These are phyloP conservation scores for Gila orcuttii DNA, from an alignment of 2,113 vertebrate genomes.

Conservation along the genomic window DNA sequence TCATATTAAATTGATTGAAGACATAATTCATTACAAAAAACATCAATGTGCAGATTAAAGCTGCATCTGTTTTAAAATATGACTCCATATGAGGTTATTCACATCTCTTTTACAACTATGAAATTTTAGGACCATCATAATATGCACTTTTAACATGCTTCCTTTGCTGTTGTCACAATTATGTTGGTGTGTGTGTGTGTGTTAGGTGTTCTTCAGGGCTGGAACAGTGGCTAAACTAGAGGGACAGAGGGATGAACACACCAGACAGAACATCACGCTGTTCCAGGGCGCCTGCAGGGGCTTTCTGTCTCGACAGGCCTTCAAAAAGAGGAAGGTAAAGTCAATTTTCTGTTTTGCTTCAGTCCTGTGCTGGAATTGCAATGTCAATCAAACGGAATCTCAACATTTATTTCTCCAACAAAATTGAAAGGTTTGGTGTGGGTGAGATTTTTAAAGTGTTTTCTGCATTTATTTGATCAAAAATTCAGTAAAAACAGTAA, in stretches of 20 bases:
- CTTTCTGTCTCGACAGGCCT: conserved; percentile 91
- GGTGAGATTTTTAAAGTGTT: background rate
- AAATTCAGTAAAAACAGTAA: background rate
- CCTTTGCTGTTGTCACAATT: background rate
- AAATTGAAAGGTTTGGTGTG: background rate
- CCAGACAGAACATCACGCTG: conserved; percentile 87
- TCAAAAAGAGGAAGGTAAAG: conserved; percentile 97
- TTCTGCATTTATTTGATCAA: background rate
- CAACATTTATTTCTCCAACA: background rate
- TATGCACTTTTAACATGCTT: background rate
- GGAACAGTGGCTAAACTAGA: conserved; percentile 89
- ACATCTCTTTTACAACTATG: background rate
- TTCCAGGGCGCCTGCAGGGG: conserved; percentile 92
- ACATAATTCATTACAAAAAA: background rate
- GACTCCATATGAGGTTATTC: background rate
- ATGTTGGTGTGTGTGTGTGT: conserved; percentile 31
- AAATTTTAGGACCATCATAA: background rate
- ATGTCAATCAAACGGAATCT: background rate
- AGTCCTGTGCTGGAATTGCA: conserved; percentile 1
- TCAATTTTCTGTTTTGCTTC: background rate
- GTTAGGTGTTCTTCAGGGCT: conserved; percentile 93
- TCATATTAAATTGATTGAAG: background rate
- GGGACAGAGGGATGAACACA: conserved; percentile 93
- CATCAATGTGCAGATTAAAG: background rate
- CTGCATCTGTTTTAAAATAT: background rate